These are phyloP conservation scores for Esox niger DNA, from an alignment of 2,113 vertebrate genomes.

Conservation along the genomic window DNA sequence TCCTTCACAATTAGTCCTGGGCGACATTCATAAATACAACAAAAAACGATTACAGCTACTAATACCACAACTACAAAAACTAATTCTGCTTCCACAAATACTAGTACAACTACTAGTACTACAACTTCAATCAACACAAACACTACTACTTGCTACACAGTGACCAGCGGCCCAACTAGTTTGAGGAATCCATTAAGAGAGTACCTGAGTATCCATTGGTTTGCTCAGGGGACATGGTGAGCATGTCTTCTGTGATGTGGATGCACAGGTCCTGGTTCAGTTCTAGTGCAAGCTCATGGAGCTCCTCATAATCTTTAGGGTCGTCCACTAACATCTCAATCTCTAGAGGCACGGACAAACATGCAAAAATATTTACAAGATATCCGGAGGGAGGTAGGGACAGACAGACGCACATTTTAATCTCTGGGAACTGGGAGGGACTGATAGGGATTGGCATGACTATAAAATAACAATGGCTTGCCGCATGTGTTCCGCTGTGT, in stretches of 20 bases:
- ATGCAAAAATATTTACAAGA: not conserved
- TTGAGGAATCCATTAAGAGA: not conserved
- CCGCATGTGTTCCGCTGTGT: too few species aligned
- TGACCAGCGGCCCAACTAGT: not conserved
- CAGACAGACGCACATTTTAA: not conserved
- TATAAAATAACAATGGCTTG: too few species aligned
- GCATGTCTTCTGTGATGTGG: constrained; percentile 98
- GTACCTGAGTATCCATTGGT: constrained; percentile 89
- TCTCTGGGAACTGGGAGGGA: too few species aligned
- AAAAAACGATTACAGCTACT: not conserved
- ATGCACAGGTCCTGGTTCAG: constrained; percentile 91
- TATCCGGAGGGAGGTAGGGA: not conserved
- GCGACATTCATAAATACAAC: not conserved
- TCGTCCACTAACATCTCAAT: constrained; percentile 99
- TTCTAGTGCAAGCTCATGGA: constrained; percentile 82
- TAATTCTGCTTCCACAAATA: too few species aligned
- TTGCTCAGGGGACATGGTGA: constrained; percentile 80
- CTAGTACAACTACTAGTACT: too few species aligned
- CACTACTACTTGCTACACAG: not conserved
- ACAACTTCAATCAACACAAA: too few species aligned
- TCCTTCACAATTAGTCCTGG: constrained; percentile 94
- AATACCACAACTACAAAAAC: too few species aligned
- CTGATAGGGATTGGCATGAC: too few species aligned
- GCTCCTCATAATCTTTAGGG: constrained; percentile 90
- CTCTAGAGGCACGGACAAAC: constrained; percentile 67